Evolutionary conservation across 2,888 invertebrate genomes (phyloP).

Genomic region (Ectemnius continuus): DNA sequence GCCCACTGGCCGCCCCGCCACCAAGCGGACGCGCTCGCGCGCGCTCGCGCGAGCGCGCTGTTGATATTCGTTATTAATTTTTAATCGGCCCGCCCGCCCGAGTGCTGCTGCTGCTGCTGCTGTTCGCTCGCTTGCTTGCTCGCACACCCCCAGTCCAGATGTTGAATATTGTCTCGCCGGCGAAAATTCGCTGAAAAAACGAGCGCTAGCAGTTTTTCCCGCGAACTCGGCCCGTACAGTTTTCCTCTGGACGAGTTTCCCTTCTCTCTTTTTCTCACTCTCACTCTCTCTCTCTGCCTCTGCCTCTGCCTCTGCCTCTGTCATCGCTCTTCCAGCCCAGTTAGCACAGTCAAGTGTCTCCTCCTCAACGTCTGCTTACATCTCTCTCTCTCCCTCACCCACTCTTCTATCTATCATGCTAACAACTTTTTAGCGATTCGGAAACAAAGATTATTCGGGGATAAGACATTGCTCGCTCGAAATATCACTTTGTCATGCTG

Average conservation of each 20-base stretch:
- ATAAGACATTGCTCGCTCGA: background rate
- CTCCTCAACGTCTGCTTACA: no score
- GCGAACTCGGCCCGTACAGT: background rate
- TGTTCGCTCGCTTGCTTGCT: no score
- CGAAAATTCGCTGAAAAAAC: constrained; percentile 55
- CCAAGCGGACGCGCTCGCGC: no score
- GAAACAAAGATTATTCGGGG: background rate
- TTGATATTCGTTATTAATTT: constrained; percentile 77
- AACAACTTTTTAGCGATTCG: background rate
- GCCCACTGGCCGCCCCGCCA: constrained; percentile 55
- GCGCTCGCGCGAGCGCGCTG: constrained; percentile 49
- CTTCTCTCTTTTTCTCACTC: background rate
- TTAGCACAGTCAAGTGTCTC: background rate
- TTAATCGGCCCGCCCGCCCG: constrained; percentile 67
- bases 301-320: background rate
- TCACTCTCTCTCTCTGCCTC: background rate
- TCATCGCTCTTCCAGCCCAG: background rate
- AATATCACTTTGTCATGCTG: background rate
- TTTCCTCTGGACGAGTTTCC: background rate
- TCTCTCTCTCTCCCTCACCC: no score
- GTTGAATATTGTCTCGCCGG: constrained; percentile 63
- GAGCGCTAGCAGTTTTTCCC: constrained; percentile 29
- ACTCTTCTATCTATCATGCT: background rate
- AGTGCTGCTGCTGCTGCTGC: no score
- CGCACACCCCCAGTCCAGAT: constrained; percentile 50